These are phyloP conservation scores for Drosophila imparisetae DNA, from an alignment of 2,888 invertebrate genomes.

Conservation along the genomic window DNA sequence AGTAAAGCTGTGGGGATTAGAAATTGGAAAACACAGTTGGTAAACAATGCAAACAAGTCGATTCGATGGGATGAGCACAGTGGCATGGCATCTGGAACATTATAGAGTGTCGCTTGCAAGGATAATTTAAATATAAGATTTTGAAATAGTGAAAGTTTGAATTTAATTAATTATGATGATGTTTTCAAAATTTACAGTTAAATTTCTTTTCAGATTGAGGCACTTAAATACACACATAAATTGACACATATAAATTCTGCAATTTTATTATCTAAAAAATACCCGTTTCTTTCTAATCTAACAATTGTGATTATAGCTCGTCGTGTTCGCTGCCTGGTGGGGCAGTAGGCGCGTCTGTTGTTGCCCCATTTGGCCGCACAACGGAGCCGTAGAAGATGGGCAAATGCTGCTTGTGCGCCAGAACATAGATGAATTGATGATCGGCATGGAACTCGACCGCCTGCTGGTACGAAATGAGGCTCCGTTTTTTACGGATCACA, in stretches of 20 bases:
- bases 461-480: conserved; percentile 41
- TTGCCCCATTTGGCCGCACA: conserved; percentile 36
- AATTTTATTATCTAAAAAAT: conserved; percentile 42
- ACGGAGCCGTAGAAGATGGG: conserved; percentile 70
- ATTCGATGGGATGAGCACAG: no score
- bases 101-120: background rate
- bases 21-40: background rate
- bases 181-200: background rate
- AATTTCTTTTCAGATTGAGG: background rate
- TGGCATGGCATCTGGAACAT: background rate
- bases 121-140: background rate
- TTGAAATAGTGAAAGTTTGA: background rate
- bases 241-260: conserved; percentile 2
- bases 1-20: conserved; percentile 27
- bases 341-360: conserved; percentile 6
- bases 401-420: conserved; percentile 48
- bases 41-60: background rate
- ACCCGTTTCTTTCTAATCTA: conserved; percentile 20
- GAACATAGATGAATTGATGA: conserved; percentile 79
- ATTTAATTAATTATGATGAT: background rate
- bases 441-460: conserved; percentile 72
- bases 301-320: conserved; percentile 49
- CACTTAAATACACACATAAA: background rate
- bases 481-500: conserved; percentile 85
- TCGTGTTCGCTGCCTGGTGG: conserved; percentile 48